phyloP scores from a whole-genome alignment of 1,140 invertebrate genomes.

The Drosophila equinoxialis region DNA sequence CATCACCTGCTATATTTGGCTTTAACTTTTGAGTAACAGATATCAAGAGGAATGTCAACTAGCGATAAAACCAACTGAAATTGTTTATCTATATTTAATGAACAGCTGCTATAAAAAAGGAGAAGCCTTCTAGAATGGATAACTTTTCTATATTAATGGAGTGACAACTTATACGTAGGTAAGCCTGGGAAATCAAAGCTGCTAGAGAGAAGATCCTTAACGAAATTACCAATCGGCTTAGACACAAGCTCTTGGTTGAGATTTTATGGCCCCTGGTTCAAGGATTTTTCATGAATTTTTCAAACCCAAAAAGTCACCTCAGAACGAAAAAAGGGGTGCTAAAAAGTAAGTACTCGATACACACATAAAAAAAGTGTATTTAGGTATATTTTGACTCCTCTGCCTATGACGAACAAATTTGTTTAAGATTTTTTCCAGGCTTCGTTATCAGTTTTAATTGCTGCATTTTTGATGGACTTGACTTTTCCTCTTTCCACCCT shows the following conservation, averaged over 20 bases:
- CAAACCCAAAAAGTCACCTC: conserved; percentile 54
- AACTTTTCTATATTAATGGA: no score
- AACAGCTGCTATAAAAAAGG: no score
- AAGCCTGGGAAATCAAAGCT: no score
- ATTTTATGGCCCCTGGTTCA: conserved; percentile 48
- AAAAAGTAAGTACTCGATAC: conserved; percentile 27
- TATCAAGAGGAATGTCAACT: no score
- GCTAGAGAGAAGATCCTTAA: conserved; percentile 17
- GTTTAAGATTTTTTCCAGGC: conserved; percentile 42
- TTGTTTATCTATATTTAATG: no score
- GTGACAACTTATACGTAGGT: no score
- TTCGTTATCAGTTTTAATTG: conserved; percentile 73
- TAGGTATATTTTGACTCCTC: background rate
- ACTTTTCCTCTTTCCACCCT: conserved; percentile 45
- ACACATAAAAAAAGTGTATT: background rate
- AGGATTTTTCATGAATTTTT: conserved; percentile 50
- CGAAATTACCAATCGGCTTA: conserved; percentile 65
- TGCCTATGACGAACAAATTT: conserved; percentile 46
- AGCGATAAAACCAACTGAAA: no score
- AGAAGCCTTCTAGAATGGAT: no score
- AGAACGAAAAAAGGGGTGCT: conserved; percentile 49
- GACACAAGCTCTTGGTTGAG: conserved; percentile 34
- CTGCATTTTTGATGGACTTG: conserved; percentile 69
- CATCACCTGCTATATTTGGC: no score
- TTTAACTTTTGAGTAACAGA: no score